Evolutionary conservation across 2,888 invertebrate genomes (phyloP), one percentile per base, ranked within the genome.

Genomic region (Scrobipalpa costella): DNA sequence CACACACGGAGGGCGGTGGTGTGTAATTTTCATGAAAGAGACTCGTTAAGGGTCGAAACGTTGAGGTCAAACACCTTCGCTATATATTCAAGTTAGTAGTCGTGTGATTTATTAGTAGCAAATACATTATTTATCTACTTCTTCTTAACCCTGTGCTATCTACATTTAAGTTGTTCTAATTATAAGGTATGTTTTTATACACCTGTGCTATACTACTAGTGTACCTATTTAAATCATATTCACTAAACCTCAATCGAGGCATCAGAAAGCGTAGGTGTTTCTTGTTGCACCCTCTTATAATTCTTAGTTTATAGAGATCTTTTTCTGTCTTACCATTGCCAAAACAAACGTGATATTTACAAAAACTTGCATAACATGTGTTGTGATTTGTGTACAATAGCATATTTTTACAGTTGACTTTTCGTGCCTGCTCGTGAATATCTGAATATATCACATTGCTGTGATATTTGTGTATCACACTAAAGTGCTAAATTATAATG

Each of bases 401-500:
- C 21, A 19, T 19, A 52, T n/a, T 34, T 55, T 15, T 34, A n/a
- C 34, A 15, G 13, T 15, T 55, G 55, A 55, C 27, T 15, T 34
- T 34, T 15, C 15, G 55, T 55, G 55, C 34, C 9, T 50, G 17
- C 5, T 21, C 27, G 55, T 55, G 34, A 17, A n/a, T n/a, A n/a
- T n/a, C n/a, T n/a, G n/a, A 34, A 55, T 9, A n/a, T n/a, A 55
- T 33, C 11, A 55, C 13, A 27, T 47, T 15, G 13, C 15, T 50
- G n/a, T 62, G 62, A 27, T 60, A 58, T 27, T 61, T 59, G 58
- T 64, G 55, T 61, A 36, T 44, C 57, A 61, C 55, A 49, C 64
- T 61, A 50, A 49, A 50, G 60, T 58, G 63, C 67, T 74, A 69
- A 69, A 65, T 69, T 68, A 70, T 66, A 64, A 21, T 67, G 70